These are phyloP conservation scores for Empidonax traillii DNA, from an alignment of 2,113 vertebrate species.

Conservation along the genomic window DNA sequence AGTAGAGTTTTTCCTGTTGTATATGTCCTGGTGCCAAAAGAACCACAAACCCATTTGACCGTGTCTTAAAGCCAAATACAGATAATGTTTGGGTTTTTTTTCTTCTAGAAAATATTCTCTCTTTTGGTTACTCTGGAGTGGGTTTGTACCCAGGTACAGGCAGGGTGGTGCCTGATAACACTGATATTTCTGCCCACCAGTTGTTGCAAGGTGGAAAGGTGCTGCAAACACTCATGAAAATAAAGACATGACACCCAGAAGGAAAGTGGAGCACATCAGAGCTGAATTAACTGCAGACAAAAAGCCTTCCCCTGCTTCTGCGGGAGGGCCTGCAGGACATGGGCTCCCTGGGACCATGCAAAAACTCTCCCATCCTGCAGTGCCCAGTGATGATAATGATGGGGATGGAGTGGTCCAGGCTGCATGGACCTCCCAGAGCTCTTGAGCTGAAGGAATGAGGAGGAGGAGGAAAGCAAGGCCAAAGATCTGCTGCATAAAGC, in stretches of 20 bases:
- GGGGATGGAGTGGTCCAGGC: neutral
- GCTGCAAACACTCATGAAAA: neutral
- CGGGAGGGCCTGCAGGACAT: neutral
- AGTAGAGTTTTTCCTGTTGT: neutral
- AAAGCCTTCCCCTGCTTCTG: neutral
- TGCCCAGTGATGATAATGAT: accelerated
- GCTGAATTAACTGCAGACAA: neutral
- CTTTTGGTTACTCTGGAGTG: neutral
- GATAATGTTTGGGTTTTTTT: neutral
- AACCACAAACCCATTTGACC: neutral
- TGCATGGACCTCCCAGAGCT: neutral
- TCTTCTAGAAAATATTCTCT: neutral
- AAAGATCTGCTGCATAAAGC: neutral
- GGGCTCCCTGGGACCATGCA: neutral
- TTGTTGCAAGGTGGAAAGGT: neutral
- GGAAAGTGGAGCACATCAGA: neutral
- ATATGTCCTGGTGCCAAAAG: neutral
- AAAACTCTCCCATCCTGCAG: neutral
- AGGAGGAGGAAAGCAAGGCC: neutral
- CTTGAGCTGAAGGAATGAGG: neutral
- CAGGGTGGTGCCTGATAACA: neutral
- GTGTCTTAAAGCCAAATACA: neutral
- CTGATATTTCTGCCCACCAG: neutral
- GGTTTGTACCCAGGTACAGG: neutral
- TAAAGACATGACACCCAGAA: neutral